These are phyloP conservation scores for Astropecten irregularis DNA, from an alignment of 53 echinoderm and acorn worm species.

Conservation along the genomic window DNA sequence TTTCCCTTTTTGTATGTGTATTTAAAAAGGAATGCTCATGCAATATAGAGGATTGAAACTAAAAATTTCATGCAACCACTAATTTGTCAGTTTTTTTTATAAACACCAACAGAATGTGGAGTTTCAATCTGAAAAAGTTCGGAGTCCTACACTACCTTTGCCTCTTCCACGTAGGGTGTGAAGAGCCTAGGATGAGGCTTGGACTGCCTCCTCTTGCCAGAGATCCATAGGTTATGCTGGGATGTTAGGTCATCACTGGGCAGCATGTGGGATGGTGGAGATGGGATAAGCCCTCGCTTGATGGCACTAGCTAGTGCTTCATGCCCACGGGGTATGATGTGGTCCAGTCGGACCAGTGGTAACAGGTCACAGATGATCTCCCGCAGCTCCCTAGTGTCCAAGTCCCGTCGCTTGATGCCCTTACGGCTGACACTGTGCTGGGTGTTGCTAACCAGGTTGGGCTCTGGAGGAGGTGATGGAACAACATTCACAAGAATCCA, in stretches of 20 bases:
- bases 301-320: slow-evolving; percentile 87
- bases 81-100: too few relatives aligned
- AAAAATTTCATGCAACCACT: too few relatives aligned
- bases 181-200: slow-evolving; percentile 86
- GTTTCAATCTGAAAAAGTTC: too few relatives aligned
- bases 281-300: slow-evolving; percentile 91
- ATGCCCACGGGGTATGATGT: slow-evolving; percentile 88
- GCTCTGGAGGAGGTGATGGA: slow-evolving; percentile 63
- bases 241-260: slow-evolving; percentile 87
- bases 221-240: slow-evolving; percentile 85
- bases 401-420: slow-evolving; percentile 94
- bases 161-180: slow-evolving; percentile 95
- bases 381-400: slow-evolving; percentile 89
- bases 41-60: too few relatives aligned
- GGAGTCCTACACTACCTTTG: too few relatives aligned
- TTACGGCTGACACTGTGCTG: slow-evolving; percentile 98
- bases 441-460: slow-evolving; percentile 95
- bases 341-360: slow-evolving; percentile 86
- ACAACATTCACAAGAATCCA: background rate
- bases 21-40: too few relatives aligned
- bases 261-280: slow-evolving; percentile 96
- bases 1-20: too few relatives aligned
- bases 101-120: too few relatives aligned
- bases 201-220: slow-evolving; percentile 72
- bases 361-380: slow-evolving; percentile 96